Evolutionary conservation across 37 sponge, comb jelly and placozoan species (phyloP).

Genomic region (Diacarnus erythraeanus): DNA sequence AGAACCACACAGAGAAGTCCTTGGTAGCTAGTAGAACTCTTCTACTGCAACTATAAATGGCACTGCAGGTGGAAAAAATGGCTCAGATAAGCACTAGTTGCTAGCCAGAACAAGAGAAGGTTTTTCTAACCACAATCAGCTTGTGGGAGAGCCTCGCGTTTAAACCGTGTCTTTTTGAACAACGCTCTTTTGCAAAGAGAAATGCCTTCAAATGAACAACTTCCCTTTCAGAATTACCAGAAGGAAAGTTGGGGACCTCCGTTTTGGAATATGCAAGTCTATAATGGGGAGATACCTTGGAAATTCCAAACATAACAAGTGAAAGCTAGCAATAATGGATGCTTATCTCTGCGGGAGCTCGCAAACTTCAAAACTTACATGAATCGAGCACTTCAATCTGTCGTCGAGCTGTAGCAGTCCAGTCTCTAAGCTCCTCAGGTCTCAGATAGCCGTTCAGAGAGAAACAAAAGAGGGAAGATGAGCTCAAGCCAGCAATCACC

Average conservation of each 20-base stretch:
- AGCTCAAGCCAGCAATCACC: not conserved
- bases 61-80: slow-evolving; percentile 7
- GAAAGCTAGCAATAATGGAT: slow-evolving; percentile 27
- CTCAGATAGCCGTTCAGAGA: not conserved
- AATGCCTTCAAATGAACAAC: not conserved
- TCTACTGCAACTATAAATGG: not conserved
- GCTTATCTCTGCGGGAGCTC: slow-evolving; percentile 11
- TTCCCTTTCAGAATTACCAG: not conserved
- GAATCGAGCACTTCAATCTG: slow-evolving; percentile 11
- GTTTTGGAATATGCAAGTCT: not conserved
- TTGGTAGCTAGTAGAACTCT: not conserved
- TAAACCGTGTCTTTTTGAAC: no score
- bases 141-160: slow-evolving; percentile 16
- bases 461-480: not conserved
- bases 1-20: not conserved
- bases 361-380: slow-evolving; percentile 2
- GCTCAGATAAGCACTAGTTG: not conserved
- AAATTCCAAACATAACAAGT: not conserved
- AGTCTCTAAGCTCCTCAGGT: slow-evolving; percentile 3
- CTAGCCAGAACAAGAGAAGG: not conserved
- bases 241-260: not conserved
- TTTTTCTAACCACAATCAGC: slow-evolving; percentile 1
- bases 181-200: not conserved
- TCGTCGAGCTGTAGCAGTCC: not conserved
- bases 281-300: not conserved